Conservation (phyloP, 1,140 invertebrate genomes). For the Heliconius eleuchia region DNA sequence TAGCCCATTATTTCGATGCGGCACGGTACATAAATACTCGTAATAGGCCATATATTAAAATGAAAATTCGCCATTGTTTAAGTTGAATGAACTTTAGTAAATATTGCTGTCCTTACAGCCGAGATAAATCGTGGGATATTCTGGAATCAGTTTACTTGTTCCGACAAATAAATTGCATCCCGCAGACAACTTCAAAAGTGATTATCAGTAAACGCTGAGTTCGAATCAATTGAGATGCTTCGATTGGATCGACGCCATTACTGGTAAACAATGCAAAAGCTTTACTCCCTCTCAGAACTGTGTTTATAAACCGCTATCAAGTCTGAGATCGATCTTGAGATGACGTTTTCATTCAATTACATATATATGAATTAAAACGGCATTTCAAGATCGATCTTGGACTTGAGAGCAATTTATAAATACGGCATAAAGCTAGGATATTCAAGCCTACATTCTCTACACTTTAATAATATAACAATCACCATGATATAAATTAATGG, state of each 20-base stretch:
- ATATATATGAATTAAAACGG: no score
- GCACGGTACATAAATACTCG: no score
- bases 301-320: no score
- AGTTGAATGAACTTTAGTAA: neutral
- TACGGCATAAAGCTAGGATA: neutral
- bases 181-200: slow-evolving; percentile 14
- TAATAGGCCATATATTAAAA: no score
- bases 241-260: neutral
- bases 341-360: no score
- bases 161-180: slow-evolving; percentile 15
- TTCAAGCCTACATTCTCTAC: neutral
- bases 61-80: neutral
- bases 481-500: neutral
- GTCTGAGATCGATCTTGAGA: no score
- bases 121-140: neutral
- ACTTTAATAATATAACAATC: neutral
- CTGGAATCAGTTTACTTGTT: slow-evolving; percentile 14
- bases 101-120: neutral
- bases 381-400: no score
- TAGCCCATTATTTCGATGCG: no score
- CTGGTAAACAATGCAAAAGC: neutral
- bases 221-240: slow-evolving; percentile 7
- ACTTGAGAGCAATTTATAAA: no score
- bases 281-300: neutral
- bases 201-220: slow-evolving; percentile 11